Conservation (phyloP, 2,888 invertebrate species). For the Automeris io region DNA sequence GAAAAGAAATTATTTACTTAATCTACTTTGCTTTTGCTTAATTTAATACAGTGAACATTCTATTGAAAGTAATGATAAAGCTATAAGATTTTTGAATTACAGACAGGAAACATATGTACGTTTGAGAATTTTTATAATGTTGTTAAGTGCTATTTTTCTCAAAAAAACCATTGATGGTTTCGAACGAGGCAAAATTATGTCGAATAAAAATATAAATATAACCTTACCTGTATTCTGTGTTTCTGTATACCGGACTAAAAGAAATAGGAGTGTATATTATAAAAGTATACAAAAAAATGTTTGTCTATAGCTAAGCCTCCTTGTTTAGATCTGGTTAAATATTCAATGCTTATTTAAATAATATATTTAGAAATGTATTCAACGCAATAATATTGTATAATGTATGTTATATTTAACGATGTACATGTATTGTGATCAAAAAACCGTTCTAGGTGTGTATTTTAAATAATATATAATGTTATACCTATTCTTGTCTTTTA, state of each 20-base stretch:
- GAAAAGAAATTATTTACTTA: too few species aligned
- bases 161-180: too few species aligned
- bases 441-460: conserved; percentile 71
- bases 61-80: too few species aligned
- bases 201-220: too few species aligned
- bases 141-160: too few species aligned
- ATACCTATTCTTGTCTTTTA: conserved; percentile 48
- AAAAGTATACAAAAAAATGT: conserved; percentile 21
- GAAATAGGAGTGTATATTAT: conserved; percentile 31
- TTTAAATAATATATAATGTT: conserved; percentile 74
- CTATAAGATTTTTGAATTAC: too few species aligned
- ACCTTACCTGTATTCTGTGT: too few species aligned
- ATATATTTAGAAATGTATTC: conserved; percentile 39
- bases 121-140: too few species aligned
- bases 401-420: conserved; percentile 30
- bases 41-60: too few species aligned
- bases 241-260: conserved; percentile 23
- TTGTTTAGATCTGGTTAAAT: conserved; percentile 23
- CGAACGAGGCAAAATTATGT: too few species aligned
- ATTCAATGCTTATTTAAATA: conserved; percentile 29
- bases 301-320: conserved; percentile 23
- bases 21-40: too few species aligned
- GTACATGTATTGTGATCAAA: conserved; percentile 65
- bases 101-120: too few species aligned
- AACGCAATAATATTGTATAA: conserved; percentile 71